Conservation (phyloP, 2,888 invertebrate genomes). For the Eilema caniola region DNA sequence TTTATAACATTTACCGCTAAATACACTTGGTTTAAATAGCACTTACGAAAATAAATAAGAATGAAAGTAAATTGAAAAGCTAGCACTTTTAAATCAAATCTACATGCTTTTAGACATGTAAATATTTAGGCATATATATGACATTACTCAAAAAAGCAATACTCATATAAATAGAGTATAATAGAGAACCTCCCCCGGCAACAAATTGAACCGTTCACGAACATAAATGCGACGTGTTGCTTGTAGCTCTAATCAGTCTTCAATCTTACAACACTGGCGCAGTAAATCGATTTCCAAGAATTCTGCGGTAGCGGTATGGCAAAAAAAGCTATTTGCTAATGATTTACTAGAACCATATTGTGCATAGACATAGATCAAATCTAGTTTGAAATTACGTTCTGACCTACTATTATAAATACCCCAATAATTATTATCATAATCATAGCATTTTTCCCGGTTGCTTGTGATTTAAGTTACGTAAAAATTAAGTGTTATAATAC, state of each 20-base stretch:
- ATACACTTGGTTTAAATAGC: background rate
- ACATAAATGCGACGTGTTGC: conserved; percentile 26
- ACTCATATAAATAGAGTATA: background rate
- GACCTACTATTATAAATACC: no score
- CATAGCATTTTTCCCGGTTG: no score
- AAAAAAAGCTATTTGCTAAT: conserved; percentile 10
- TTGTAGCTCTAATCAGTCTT: conserved; percentile 42
- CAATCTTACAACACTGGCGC: conserved; percentile 40
- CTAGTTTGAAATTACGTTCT: no score
- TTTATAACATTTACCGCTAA: background rate
- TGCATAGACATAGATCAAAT: background rate
- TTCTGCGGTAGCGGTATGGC: conserved; percentile 33
- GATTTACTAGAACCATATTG: background rate
- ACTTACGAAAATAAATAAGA: background rate
- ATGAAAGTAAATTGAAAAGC: background rate
- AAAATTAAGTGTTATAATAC: no score
- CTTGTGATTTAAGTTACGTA: no score
- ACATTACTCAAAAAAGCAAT: background rate
- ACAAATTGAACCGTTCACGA: conserved; percentile 31
- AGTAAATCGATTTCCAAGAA: conserved; percentile 56
- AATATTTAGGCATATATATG: no score
- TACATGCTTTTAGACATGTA: background rate
- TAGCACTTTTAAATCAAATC: no score
- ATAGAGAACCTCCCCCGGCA: conserved; percentile 11
- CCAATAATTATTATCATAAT: no score